These are phyloP conservation scores for Toxotes chatareus DNA, from an alignment of 2,113 vertebrate species.

Conservation along the genomic window DNA sequence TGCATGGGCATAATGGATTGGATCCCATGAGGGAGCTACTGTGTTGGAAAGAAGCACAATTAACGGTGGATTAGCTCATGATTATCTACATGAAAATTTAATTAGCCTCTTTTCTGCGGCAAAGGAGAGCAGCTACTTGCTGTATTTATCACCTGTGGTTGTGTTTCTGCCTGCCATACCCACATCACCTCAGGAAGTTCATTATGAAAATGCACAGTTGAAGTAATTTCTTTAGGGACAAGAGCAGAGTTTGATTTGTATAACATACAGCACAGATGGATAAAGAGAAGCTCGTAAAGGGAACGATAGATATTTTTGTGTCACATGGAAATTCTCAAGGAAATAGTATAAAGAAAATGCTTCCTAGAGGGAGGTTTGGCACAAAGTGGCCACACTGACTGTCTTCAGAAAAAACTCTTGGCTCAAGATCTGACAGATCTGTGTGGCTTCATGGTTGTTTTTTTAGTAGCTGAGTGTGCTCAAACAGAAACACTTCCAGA, in stretches of 20 bases:
- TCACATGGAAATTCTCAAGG: conserved; percentile 19
- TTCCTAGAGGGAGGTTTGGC: conserved; percentile 28
- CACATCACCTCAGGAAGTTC: conserved; percentile 59
- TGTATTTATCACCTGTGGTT: conserved; percentile 71
- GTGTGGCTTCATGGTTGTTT: conserved; percentile 38
- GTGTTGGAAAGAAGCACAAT: conserved; percentile 74
- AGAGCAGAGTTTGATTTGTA: conserved; percentile 62
- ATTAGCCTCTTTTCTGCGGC: conserved; percentile 75
- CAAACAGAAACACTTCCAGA: conserved; percentile 35
- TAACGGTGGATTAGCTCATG: conserved; percentile 71
- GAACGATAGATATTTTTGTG: conserved; percentile 20
- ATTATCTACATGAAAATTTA: conserved; percentile 84
- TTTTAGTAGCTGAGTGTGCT: conserved; percentile 33
- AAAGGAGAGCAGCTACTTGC: conserved; percentile 60
- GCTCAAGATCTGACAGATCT: conserved; percentile 50
- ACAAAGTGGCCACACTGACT: conserved; percentile 34
- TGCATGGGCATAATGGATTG: conserved; percentile 73
- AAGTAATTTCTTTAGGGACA: conserved; percentile 71
- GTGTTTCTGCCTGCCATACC: conserved; percentile 37
- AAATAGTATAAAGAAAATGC: conserved; percentile 17
- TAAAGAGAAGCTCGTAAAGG: conserved; percentile 38
- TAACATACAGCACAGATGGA: conserved; percentile 49
- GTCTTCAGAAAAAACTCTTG: conserved; percentile 53
- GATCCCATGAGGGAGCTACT: conserved; percentile 69
- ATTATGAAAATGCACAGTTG: conserved; percentile 67